A percentile compares a stretch with the other conserved stretches of the same genome.
Conservation (phyloP, 1,140 invertebrate genomes). For the Camponotus floridanus region DNA sequence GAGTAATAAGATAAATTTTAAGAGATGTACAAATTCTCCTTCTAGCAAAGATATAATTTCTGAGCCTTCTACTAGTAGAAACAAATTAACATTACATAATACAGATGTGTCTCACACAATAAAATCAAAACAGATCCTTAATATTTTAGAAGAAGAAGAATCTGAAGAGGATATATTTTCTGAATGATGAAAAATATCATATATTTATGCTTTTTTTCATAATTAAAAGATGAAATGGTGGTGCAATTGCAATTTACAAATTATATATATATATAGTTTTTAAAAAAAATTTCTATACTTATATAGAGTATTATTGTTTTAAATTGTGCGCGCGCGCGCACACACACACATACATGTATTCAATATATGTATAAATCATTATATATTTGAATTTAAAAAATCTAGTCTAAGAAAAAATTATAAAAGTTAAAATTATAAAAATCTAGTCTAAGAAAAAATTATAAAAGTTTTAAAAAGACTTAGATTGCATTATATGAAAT, state of each 20-base stretch:
- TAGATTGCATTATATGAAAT: conserved; percentile 15
- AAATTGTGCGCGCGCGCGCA: not conserved
- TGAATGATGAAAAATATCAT: conserved; percentile 9
- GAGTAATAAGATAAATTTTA: not conserved
- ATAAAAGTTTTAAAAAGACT: not conserved
- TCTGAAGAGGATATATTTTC: conserved; percentile 66
- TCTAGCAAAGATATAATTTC: conserved; percentile 13
- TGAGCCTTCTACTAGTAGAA: conserved; percentile 38
- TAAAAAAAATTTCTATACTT: conserved; percentile 22
- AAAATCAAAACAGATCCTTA: not conserved
- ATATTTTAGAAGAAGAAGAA: conserved; percentile 62
- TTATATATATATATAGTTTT: not conserved
- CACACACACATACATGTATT: not conserved
- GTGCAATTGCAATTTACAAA: not conserved
- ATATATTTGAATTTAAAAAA: conserved; percentile 4
- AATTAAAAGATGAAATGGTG: not conserved
- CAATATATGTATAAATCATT: conserved; percentile 19
- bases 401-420: conserved; percentile 32
- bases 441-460: conserved; percentile 34
- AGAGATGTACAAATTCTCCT: not conserved
- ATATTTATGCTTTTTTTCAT: not conserved
- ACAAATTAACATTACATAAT: not conserved
- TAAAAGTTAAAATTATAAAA: too few species aligned
- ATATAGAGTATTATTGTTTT: not conserved
- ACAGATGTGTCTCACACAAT: not conserved